These are phyloP conservation scores for Procavia capensis DNA, from an alignment of 2,113 vertebrate species.

Conservation along the genomic window DNA sequence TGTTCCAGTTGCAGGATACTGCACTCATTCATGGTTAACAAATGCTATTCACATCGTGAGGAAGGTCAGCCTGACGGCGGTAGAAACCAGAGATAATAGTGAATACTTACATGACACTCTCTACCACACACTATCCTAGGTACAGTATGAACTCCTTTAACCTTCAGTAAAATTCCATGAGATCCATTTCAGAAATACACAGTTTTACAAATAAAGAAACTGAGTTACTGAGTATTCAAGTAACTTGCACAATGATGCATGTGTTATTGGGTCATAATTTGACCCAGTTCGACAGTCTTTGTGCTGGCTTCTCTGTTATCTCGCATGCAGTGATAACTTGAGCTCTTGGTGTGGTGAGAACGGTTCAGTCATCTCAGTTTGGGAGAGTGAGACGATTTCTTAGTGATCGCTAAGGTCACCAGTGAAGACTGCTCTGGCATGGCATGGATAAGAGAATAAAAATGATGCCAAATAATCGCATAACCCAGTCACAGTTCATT, in stretches of 20 bases:
- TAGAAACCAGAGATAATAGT: constrained; percentile 38
- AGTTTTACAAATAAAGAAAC: not conserved
- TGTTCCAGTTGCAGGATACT: not conserved
- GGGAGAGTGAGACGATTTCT: constrained; percentile 3
- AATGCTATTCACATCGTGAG: not conserved
- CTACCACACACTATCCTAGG: not conserved
- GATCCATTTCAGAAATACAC: not conserved
- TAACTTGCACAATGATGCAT: not conserved
- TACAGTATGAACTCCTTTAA: constrained; percentile 1
- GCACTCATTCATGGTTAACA: not conserved
- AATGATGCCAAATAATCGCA: not conserved
- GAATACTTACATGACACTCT: constrained; percentile 12
- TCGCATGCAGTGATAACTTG: not conserved
- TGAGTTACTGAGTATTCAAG: not conserved
- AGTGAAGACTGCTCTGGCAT: not conserved
- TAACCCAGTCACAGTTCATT: not conserved
- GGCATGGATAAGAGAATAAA: constrained; percentile 16
- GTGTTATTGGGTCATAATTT: not conserved
- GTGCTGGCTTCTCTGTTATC: not conserved
- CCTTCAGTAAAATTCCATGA: not conserved
- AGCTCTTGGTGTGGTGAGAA: not conserved
- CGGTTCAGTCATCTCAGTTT: not conserved
- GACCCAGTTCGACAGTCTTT: not conserved
- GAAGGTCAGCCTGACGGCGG: not conserved
- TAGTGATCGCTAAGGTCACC: not conserved